Evolutionary conservation across 2,797 vertebrate genomes (phyloP), one percentile per base, ranked within the genome.

Genomic region (Borostomias antarcticus): DNA sequence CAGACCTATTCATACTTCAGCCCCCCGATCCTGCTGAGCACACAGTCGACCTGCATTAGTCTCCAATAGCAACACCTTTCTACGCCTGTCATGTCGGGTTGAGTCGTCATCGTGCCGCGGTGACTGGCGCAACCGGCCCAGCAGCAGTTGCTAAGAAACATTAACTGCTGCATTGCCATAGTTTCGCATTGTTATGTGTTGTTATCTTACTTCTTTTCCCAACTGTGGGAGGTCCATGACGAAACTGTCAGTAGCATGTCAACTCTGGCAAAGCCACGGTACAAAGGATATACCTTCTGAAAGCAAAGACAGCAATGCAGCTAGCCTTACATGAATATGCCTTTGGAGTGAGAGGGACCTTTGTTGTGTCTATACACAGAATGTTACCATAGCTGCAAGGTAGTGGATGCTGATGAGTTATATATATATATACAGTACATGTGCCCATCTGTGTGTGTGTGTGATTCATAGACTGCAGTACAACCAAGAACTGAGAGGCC

Each of bases 131-230:
- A 53, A 52, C 60, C 47, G 23, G 60, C 1, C 62, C 15, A 48
- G 52, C 37, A 52, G 53, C 21, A 28, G 62, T 70, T 72, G 66
- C 76, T 72, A 75, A 37, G 73, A 67, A 53, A 69, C 69, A 28
- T n/a, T 21, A 43, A 2, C 25, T 48, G 45, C 32, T 58, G n/a
- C 35, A 58, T 58, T 58, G 3, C 56, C 32, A 35, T 58, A 33
- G 52, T 32, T 45, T 19, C 33, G 6, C 35, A 43, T 35, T 21
- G 35, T 56, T 30, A 19, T 64, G 62, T 21, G 1, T 25, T n/a
- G 19, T 3, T 35, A 33, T 15, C 48, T n/a, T n/a, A 30, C 45
- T 43, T 3, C 32, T 64, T 48, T 45, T 2, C 11, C 50, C 56
- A 25, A 33, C 13, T 56, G 15, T 64, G 5, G 30, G 17, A 43